A percentile compares a stretch with the other conserved stretches of the same genome.
Evolutionary conservation across 2,797 vertebrate genomes (phyloP).

Genomic region (Vultur gryphus): DNA sequence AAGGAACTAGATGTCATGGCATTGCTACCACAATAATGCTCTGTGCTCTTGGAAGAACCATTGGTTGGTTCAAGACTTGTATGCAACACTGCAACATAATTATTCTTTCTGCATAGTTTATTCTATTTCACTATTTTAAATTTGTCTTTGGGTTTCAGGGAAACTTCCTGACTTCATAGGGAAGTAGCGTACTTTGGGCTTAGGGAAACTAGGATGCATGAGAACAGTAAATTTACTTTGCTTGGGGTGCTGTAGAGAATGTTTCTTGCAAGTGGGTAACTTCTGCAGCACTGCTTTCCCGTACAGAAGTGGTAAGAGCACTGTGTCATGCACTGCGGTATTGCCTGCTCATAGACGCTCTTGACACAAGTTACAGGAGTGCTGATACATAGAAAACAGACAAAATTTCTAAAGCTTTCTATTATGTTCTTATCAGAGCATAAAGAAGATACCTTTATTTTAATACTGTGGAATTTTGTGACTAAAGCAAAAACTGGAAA

Average conservation of each 20-base stretch:
- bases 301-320: background rate
- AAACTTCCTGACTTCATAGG: background rate
- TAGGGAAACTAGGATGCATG: rapidly evolving
- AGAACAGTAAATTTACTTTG: background rate
- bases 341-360: background rate
- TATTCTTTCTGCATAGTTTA: background rate
- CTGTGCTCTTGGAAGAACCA: background rate
- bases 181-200: background rate
- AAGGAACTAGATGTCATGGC: background rate
- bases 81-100: background rate
- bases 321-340: background rate
- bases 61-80: background rate
- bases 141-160: background rate
- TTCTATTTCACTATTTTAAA: background rate
- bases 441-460: background rate
- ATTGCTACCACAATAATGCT: background rate
- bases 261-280: background rate
- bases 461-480: background rate
- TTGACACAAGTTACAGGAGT: background rate
- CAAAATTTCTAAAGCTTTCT: background rate
- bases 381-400: background rate
- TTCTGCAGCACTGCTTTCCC: background rate
- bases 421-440: background rate
- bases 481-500: background rate
- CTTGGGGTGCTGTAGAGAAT: background rate